phyloP scores from a whole-genome alignment of 2,888 invertebrate genomes.

The Hyposoter dolosus region DNA sequence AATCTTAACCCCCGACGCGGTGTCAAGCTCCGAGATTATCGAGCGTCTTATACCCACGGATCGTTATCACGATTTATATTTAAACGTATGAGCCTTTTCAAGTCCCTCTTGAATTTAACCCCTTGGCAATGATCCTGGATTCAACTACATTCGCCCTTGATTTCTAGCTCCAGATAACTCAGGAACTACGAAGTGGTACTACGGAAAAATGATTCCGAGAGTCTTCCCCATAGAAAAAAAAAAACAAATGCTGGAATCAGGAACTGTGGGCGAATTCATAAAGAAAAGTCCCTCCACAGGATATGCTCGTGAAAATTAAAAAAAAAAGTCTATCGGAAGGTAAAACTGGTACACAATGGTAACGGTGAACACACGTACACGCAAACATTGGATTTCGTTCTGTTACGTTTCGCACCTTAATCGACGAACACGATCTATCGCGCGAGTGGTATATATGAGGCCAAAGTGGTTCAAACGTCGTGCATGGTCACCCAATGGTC shows the following conservation, averaged over 20 bases:
- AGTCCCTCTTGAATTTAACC: no score
- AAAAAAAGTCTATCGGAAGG: no score
- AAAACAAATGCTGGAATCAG: no score
- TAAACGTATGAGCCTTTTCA: neutral
- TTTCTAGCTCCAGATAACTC: no score
- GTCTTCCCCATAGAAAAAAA: no score
- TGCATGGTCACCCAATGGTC: conserved; percentile 38
- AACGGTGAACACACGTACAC: conserved; percentile 3
- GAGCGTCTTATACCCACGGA: neutral
- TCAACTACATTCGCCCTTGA: no score
- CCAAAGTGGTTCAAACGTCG: conserved; percentile 40
- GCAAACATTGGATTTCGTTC: conserved; percentile 25
- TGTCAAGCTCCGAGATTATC: neutral
- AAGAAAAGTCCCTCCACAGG: no score
- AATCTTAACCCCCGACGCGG: neutral
- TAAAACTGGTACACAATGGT: neutral
- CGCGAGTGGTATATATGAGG: conserved; percentile 35
- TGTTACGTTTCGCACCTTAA: conserved; percentile 55
- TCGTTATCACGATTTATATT: neutral
- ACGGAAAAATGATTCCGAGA: no score
- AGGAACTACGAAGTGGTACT: no score
- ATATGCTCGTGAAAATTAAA: no score
- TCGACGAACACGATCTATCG: conserved; percentile 51
- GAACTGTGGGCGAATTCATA: no score
- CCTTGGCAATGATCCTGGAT: no score